Evolutionary conservation across 2,113 vertebrate genomes (phyloP).

Genomic region (Salvelinus namaycush): DNA sequence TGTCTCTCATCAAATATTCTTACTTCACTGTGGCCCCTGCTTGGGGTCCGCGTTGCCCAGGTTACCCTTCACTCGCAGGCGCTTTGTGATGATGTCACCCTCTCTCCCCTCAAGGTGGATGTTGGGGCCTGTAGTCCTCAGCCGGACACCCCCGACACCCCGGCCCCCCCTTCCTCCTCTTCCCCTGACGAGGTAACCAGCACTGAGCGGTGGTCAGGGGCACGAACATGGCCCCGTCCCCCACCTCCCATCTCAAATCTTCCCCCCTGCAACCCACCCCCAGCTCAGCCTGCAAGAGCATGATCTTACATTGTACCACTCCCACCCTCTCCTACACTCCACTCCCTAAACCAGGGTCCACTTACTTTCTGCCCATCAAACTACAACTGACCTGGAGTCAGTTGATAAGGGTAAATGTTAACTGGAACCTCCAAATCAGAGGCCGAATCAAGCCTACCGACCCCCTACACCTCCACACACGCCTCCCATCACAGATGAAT

Average conservation of each 20-base stretch:
- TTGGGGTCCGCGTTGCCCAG: conserved; percentile 14
- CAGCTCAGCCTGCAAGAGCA: conserved; percentile 49
- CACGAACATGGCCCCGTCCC: conserved; percentile 41
- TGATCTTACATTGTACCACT: conserved; percentile 37
- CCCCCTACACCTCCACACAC: not conserved
- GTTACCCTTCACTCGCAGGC: conserved; percentile 40
- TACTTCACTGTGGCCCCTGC: conserved; percentile 25
- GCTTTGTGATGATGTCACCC: conserved; percentile 64
- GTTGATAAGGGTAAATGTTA: not conserved
- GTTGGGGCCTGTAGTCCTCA: conserved; percentile 67
- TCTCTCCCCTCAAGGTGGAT: conserved; percentile 75
- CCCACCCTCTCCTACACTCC: not conserved
- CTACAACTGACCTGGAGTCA: not conserved
- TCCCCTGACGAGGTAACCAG: conserved; percentile 76
- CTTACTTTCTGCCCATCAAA: conserved; percentile 24
- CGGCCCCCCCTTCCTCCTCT: conserved; percentile 60
- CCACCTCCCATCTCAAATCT: conserved; percentile 12
- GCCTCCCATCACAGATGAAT: not conserved
- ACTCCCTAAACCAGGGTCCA: conserved; percentile 13
- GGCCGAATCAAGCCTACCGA: not conserved
- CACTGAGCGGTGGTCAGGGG: conserved; percentile 33
- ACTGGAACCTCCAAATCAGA: not conserved
- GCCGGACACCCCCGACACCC: conserved; percentile 70
- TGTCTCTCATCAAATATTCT: not conserved
- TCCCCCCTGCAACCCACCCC: conserved; percentile 20